Base-by-base conservation (phyloP, 2,797 vertebrate genomes). In the Gila robusta region DNA sequence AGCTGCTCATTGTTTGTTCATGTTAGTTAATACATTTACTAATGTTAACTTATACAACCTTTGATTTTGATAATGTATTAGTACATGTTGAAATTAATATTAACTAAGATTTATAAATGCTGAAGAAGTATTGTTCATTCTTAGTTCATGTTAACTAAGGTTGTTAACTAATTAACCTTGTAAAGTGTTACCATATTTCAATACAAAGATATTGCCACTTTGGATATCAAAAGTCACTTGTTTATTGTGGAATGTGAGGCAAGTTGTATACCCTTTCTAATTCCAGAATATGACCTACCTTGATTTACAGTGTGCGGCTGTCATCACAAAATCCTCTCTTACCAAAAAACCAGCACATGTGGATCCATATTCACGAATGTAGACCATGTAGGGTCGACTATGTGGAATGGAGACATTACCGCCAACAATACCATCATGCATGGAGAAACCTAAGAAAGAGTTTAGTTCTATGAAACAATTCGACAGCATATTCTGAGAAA, bases 321-420 rank as follows among this genome's bases (percentile, higher is more conserved):
- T 94, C 83, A 94, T 71, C 87, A 94, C 93, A 87, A 91, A 94
- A 5, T 94, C 88, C n/a, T 93, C 67, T 19, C 49, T 92, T 67
- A 95, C 19, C 2, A 95, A 90, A 66, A 94, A 92, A 21, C 93
- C 94, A 3, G 32, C 91, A 11, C 94, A 95, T 0, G 0, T 0
- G 0, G 12, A 2, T 0, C 1, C 32, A 32, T 32, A 32, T 32
- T 32, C 32, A 32, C 2, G 32, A 79, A 94, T 17, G 32, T 88
- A 66, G 14, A 81, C 93, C 93, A 94, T 94, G 90, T 92, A 93
- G 0, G 93, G 93, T 11, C 88, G 84, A 78, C 93, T 94, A 3
- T 93, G 89, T 9, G 91, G 14, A 10, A 9, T 12, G 0, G 88
- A 90, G 39, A 28, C 76, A 0, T 0, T 71, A 0, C 93, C 92